These are phyloP conservation scores for Megaleporinus macrocephalus DNA, from an alignment of 2,113 vertebrate genomes.

Conservation along the genomic window DNA sequence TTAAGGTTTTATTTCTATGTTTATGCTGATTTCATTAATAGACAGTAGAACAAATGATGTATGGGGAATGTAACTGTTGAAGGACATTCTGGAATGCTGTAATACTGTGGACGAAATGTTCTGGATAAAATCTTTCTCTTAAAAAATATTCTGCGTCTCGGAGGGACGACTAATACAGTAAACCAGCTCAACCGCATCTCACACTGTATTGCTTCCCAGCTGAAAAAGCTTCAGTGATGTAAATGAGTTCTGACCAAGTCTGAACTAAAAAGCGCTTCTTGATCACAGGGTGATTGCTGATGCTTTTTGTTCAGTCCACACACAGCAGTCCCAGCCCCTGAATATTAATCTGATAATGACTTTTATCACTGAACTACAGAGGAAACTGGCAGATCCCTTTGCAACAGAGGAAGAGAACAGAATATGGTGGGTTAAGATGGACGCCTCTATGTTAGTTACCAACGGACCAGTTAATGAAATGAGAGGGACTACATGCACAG, in stretches of 20 bases:
- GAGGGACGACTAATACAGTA: constrained; percentile 1
- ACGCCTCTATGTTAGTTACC: neutral
- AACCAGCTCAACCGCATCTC: neutral
- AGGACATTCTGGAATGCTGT: neutral
- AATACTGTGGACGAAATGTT: neutral
- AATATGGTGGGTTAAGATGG: constrained; percentile 16
- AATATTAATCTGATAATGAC: constrained; percentile 67
- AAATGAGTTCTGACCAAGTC: constrained; percentile 59
- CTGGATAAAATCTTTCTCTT: neutral
- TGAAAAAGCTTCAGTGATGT: constrained; percentile 34
- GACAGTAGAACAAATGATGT: neutral
- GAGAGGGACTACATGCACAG: neutral
- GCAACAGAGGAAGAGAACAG: constrained; percentile 50
- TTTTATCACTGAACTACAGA: constrained; percentile 60
- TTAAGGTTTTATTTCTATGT: neutral
- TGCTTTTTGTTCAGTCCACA: constrained; percentile 62
- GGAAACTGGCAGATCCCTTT: constrained; percentile 44
- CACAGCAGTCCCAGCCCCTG: constrained; percentile 50
- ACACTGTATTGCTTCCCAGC: neutral
- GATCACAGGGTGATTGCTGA: constrained; percentile 65
- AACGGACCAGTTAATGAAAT: constrained; percentile 4
- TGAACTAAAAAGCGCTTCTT: constrained; percentile 56
- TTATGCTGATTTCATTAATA: neutral
- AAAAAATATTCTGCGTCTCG: neutral
- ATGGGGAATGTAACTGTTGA: neutral